These are phyloP conservation scores for Petrocephalus zakoni DNA, from an alignment of 2,113 vertebrate species.

Conservation along the genomic window DNA sequence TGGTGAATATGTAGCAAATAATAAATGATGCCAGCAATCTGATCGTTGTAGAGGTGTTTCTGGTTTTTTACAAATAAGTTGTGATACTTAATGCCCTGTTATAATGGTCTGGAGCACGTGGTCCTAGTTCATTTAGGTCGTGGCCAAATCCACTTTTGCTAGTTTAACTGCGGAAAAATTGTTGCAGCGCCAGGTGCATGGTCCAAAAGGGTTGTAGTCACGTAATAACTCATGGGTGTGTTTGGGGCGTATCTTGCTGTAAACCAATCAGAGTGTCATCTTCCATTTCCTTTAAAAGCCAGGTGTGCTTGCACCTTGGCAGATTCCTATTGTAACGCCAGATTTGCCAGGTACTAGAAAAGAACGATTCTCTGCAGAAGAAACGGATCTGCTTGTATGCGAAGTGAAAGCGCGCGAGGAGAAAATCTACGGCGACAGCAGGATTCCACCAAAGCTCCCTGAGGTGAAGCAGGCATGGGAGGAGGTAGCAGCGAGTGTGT, in stretches of 20 bases:
- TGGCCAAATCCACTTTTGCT: neutral
- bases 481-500: neutral
- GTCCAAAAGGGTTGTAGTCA: neutral
- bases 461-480: neutral
- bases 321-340: neutral
- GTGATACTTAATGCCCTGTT: neutral
- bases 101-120: neutral
- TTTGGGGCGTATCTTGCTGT: neutral
- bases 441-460: neutral
- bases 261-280: neutral
- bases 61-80: neutral
- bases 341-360: neutral
- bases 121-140: neutral
- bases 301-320: neutral
- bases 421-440: neutral
- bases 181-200: neutral
- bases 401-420: neutral
- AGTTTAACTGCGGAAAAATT: neutral
- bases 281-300: conserved; percentile 1
- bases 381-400: neutral
- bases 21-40: neutral
- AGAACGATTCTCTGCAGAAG: neutral
- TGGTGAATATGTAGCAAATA: neutral
- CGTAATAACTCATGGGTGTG: neutral
- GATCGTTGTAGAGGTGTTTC: neutral